phyloP scores from a whole-genome alignment of 37 sponge, comb jelly and placozoan species.

The Lycopodina hypogea region DNA sequence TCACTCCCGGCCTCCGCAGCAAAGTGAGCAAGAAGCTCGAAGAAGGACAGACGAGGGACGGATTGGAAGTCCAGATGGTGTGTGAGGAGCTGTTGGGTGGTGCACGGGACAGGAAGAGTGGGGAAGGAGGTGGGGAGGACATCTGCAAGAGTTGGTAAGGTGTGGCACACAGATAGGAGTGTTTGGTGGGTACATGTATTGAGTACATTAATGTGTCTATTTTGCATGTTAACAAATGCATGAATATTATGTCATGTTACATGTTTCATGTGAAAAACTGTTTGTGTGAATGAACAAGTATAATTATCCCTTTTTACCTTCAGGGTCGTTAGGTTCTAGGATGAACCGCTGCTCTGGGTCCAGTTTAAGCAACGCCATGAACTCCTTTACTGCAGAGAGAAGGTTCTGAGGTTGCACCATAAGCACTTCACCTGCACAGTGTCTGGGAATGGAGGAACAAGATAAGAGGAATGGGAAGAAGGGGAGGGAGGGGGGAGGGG shows the following conservation, averaged over 20 bases:
- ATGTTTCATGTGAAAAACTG: too few species aligned
- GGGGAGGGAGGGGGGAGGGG: neutral
- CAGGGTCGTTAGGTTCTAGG: constrained; percentile 35
- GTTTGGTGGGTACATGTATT: neutral
- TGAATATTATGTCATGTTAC: too few species aligned
- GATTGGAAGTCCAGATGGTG: constrained; percentile 83
- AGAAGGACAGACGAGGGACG: constrained; percentile 84
- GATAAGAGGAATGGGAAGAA: neutral
- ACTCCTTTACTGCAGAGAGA: constrained; percentile 55
- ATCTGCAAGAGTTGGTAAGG: neutral
- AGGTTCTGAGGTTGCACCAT: constrained; percentile 88
- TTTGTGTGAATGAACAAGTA: too few species aligned
- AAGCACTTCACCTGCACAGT: constrained; percentile 85
- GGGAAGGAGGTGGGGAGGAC: neutral
- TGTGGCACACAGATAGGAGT: neutral
- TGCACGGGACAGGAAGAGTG: constrained; percentile 53
- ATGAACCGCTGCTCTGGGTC: constrained; percentile 33
- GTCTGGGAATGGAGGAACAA: constrained; percentile 25
- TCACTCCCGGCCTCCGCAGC: constrained; percentile 55
- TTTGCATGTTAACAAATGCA: too few species aligned
- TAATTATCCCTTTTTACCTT: too few species aligned
- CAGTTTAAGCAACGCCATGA: constrained; percentile 49
- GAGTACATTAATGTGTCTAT: too few species aligned
- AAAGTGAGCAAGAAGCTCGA: constrained; percentile 82
- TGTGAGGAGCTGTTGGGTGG: constrained; percentile 49